A percentile compares a stretch with the other conserved stretches of the same genome.
Evolutionary conservation across 2,113 vertebrate species (phyloP).

Genomic region (Bujurquina vittata): DNA sequence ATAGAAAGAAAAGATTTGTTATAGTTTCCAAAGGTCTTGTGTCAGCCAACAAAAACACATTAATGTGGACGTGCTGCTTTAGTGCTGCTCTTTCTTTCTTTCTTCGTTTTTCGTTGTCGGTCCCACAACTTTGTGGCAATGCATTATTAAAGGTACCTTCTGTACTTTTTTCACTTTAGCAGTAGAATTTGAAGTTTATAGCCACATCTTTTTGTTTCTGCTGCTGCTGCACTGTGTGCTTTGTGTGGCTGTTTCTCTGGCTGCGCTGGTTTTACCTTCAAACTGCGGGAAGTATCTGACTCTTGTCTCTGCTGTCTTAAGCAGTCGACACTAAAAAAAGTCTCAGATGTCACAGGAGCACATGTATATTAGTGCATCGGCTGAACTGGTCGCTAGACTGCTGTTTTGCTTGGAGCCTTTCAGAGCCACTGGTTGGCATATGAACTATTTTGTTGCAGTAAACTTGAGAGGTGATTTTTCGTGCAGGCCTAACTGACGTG

Average conservation of each 20-base stretch:
- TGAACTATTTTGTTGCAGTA: neutral
- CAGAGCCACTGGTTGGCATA: neutral
- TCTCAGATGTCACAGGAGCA: neutral
- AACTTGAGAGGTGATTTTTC: conserved; percentile 25
- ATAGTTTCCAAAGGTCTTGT: no score
- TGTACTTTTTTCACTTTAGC: no score
- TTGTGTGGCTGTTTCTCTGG: neutral
- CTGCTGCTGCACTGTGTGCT: neutral
- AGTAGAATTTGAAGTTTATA: no score
- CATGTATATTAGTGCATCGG: neutral
- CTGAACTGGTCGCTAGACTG: neutral
- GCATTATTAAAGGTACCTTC: no score
- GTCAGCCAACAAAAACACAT: no score
- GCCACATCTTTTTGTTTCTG: neutral
- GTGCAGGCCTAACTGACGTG: conserved; percentile 17
- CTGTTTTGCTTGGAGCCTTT: neutral
- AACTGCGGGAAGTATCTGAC: neutral
- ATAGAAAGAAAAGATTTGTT: no score
- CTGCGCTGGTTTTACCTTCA: neutral
- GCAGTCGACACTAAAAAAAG: neutral
- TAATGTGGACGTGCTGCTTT: no score
- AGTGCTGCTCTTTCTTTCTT: no score
- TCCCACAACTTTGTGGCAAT: no score
- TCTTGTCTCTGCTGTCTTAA: neutral
- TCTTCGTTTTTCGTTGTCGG: no score